phyloP scores from a whole-genome alignment of 2,888 invertebrate species.

The Entomobrya proxima region DNA sequence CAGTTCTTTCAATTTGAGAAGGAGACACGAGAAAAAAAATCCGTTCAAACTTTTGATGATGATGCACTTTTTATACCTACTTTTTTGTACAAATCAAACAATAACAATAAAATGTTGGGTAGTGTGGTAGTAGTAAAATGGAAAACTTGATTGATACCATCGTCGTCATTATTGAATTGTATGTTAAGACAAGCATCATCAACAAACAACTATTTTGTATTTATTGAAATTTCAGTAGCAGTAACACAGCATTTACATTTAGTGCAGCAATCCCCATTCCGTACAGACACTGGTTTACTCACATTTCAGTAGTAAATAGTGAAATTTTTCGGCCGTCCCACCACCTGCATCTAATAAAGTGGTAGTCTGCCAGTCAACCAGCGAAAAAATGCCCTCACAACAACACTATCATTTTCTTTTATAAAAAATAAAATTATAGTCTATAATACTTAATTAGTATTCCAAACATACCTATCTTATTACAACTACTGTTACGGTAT shows the following conservation, averaged over 20 bases:
- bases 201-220: too few relatives aligned
- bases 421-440: conserved; percentile 5
- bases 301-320: not conserved
- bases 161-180: not conserved
- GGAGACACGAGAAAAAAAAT: not conserved
- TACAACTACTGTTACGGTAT: conserved; percentile 3
- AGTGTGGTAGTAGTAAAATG: conserved; percentile 44
- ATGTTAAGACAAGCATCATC: not conserved
- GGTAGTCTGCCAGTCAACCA: not conserved
- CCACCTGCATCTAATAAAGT: conserved; percentile 27
- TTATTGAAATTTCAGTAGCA: too few relatives aligned
- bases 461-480: conserved; percentile 44
- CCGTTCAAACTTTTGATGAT: not conserved
- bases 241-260: not conserved
- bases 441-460: conserved; percentile 56
- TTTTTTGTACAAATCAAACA: not conserved
- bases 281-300: conserved; percentile 32
- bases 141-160: conserved; percentile 61
- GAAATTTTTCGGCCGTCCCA: conserved; percentile 20
- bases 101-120: conserved; percentile 21
- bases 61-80: not conserved
- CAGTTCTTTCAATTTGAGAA: too few relatives aligned
- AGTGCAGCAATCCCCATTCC: not conserved
- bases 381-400: not conserved
- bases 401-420: conserved; percentile 25